These are phyloP conservation scores for Drosophila eugracilis DNA, from an alignment of 1,140 invertebrate species.

Conservation along the genomic window DNA sequence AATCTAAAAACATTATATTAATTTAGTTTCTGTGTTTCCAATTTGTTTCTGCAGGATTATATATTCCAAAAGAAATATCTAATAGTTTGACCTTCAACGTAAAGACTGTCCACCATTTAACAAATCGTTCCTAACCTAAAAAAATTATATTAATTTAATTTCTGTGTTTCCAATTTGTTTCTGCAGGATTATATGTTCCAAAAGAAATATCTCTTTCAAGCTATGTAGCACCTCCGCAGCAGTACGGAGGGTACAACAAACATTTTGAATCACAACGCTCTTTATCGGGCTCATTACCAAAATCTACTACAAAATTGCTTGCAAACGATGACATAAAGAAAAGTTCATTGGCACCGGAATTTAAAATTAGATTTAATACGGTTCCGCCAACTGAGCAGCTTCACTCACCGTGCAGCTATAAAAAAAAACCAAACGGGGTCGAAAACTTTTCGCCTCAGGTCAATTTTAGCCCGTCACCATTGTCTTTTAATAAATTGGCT, in stretches of 20 bases:
- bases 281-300: background rate
- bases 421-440: constrained; percentile 17
- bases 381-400: constrained; percentile 40
- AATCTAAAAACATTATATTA: too few species aligned
- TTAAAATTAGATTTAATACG: constrained; percentile 6
- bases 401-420: constrained; percentile 40
- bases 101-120: too few species aligned
- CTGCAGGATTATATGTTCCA: constrained; percentile 72
- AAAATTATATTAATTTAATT: constrained; percentile 1
- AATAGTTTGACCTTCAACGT: too few species aligned
- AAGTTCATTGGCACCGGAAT: constrained; percentile 17
- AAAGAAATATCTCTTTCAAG: constrained; percentile 80
- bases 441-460: constrained; percentile 31
- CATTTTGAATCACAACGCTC: background rate
- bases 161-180: constrained; percentile 1
- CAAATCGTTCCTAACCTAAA: too few species aligned
- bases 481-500: constrained; percentile 71
- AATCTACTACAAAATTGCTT: background rate
- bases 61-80: constrained; percentile 81
- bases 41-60: constrained; percentile 54
- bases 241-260: background rate
- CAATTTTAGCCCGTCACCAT: constrained; percentile 72
- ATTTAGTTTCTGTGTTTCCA: constrained; percentile 3
- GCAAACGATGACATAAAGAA: background rate
- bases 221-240: constrained; percentile 67